These are phyloP conservation scores for Rhinoptilus africanus DNA, from an alignment of 2,113 vertebrate species.

Conservation along the genomic window DNA sequence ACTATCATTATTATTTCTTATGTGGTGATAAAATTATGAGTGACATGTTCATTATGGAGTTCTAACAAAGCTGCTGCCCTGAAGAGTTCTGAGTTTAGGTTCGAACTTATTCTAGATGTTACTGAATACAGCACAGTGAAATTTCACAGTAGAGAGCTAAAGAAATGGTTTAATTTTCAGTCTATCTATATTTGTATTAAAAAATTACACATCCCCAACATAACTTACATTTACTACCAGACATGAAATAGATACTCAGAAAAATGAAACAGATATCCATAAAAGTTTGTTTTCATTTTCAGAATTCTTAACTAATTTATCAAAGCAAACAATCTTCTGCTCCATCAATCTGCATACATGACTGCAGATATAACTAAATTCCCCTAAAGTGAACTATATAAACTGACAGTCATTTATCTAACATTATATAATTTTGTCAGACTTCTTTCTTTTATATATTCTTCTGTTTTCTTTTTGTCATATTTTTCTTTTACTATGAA, in stretches of 20 bases:
- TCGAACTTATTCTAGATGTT: not conserved
- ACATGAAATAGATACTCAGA: not conserved
- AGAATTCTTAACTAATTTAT: not conserved
- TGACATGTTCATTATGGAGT: not conserved
- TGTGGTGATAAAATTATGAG: not conserved
- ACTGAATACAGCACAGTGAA: not conserved
- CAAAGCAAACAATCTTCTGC: not conserved
- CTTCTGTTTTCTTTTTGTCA: fast-evolving
- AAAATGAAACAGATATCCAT: not conserved
- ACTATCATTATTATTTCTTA: not conserved
- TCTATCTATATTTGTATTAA: not conserved
- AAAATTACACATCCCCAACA: not conserved
- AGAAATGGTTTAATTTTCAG: not conserved
- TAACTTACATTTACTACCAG: not conserved
- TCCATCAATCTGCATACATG: not conserved
- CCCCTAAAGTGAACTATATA: not conserved
- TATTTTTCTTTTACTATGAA: not conserved
- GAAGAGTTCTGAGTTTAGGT: not conserved
- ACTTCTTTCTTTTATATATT: not conserved
- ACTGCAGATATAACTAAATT: not conserved
- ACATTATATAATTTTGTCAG: not conserved
- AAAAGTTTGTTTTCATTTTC: not conserved
- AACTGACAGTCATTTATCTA: not conserved
- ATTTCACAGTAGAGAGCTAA: not conserved
- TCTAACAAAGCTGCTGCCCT: not conserved